Evolutionary conservation across 2,797 vertebrate genomes (phyloP).

Genomic region (Lacerta viridis): DNA sequence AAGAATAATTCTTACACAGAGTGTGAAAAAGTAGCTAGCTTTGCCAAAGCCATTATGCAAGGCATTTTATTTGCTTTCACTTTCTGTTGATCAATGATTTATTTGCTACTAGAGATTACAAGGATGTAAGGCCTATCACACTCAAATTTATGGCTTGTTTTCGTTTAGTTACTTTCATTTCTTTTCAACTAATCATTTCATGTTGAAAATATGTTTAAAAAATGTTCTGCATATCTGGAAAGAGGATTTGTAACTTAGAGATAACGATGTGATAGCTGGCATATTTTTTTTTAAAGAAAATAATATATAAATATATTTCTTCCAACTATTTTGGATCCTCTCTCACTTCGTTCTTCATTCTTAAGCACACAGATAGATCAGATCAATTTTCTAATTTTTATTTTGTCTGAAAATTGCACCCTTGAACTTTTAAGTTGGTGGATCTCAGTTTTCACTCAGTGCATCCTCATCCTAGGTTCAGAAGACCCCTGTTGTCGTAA

Average conservation of each 20-base stretch:
- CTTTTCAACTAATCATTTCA: not conserved
- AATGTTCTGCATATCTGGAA: not conserved
- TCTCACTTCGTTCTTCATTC: not conserved
- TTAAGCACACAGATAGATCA: not conserved
- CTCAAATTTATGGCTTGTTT: not conserved
- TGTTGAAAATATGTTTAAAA: conserved; percentile 1
- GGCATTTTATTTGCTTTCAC: conserved; percentile 15
- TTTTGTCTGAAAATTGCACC: not conserved
- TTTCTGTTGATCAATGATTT: conserved; percentile 16
- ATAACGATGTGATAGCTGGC: not conserved
- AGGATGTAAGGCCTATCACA: not conserved
- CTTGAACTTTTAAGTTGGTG: not conserved
- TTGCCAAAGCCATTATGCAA: conserved; percentile 28
- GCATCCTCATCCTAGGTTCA: not conserved
- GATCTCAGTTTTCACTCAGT: not conserved
- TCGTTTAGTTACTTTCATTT: not conserved
- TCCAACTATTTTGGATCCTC: not conserved
- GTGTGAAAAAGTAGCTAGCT: not conserved
- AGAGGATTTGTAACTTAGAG: not conserved
- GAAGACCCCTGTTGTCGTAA: not conserved
- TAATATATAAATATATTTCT: conserved; percentile 13
- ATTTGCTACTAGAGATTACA: not conserved
- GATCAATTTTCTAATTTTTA: not conserved
- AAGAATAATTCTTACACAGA: not conserved
- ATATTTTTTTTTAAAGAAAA: not conserved